Evolutionary conservation across 2,888 invertebrate genomes (phyloP), one percentile per base, ranked within the genome.

Genomic region (Galeopsomyia nigrocyanea): DNA sequence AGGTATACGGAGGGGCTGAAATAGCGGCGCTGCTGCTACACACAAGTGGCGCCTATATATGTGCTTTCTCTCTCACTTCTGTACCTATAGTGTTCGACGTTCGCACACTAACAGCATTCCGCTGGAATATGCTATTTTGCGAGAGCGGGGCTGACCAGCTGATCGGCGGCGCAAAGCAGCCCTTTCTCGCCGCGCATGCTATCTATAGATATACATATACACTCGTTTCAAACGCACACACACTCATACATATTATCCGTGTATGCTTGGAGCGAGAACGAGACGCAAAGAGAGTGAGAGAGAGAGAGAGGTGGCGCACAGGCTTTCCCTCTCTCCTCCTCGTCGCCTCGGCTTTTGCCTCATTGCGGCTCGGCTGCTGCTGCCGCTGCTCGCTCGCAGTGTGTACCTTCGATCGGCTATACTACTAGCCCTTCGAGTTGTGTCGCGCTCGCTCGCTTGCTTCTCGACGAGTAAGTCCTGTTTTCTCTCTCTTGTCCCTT

Each of bases 331-430:
- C 46, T 51, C 22, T 46, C 55, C 17, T 26, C 26, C 26, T 2
- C 26, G 26, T 5, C 26, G 26, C 26, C 26, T n/a, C 53, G 16
- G 10, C 17, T 17, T 51, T 17, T 51, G n/a, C 17, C 50, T 50
- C 50, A n/a, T 13, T 13, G n/a, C 22, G 14, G 46, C 31, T 56
- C 55, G 26, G 26, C 7, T 16, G 14, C 55, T 21, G 17, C 14
- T 26, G 26, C 26, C 26, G 26, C 26, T 26, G 26, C 53, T 7
- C 17, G n/a, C 19, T 19, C 10, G 57, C 57, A 16, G 51, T 19
- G 51, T 61, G 39, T 62, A 67, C 67, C 71, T 71, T 71, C 71
- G 71, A 71, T 71, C 71, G 71, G 62, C 26, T 53, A 17, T 53
- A 19, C 53, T 26, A 26, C 53, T 17, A 53, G 53, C 19, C 17